Evolutionary conservation across 2,113 vertebrate genomes (phyloP).

Genomic region (Myotis brandtii): DNA sequence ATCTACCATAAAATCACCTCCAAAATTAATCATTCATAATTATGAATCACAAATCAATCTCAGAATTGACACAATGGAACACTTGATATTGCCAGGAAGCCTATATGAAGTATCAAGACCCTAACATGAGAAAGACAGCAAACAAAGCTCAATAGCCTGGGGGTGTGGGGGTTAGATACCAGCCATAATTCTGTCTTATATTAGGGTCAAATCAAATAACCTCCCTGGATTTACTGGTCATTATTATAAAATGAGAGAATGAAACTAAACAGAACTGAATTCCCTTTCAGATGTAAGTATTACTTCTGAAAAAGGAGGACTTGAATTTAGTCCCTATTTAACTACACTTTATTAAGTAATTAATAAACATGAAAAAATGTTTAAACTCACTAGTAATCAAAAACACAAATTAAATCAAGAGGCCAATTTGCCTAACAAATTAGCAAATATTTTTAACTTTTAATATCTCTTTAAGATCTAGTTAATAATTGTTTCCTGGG

Average conservation of each 20-base stretch:
- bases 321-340: not conserved
- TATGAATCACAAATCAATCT: not conserved
- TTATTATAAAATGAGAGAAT: not conserved
- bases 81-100: not conserved
- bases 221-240: not conserved
- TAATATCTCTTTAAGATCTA: slow-evolving; percentile 33
- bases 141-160: not conserved
- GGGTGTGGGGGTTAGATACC: no score
- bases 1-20: slow-evolving; percentile 18
- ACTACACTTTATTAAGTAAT: slow-evolving; percentile 33
- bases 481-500: not conserved
- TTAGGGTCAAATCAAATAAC: not conserved
- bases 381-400: slow-evolving; percentile 50
- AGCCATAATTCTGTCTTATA: not conserved
- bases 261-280: not conserved
- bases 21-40: slow-evolving; percentile 46
- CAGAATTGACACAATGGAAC: not conserved
- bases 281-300: not conserved
- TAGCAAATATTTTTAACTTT: slow-evolving; percentile 23
- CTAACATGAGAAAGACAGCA: not conserved
- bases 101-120: not conserved
- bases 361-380: slow-evolving; percentile 20
- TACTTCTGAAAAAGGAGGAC: not conserved
- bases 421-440: not conserved
- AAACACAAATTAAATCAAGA: slow-evolving; percentile 61